Evolutionary conservation across 2,888 invertebrate species (phyloP).

Genomic region (Ypsolopha sequella): DNA sequence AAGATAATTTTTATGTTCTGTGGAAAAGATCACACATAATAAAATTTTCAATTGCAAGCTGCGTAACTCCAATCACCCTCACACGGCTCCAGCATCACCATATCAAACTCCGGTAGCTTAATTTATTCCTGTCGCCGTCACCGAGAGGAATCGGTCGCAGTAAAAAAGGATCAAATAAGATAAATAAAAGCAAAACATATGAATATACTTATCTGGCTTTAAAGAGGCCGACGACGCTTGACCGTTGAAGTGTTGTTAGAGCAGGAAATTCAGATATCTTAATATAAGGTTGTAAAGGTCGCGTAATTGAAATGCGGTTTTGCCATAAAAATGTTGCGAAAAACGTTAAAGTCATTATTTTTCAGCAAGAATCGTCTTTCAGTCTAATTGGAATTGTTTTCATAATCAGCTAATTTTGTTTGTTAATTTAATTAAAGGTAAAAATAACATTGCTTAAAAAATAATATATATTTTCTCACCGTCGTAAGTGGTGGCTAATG

Average conservation of each 20-base stretch:
- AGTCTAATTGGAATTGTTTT: too few species aligned
- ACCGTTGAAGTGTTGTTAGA: neutral
- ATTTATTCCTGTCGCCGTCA: conserved; percentile 55
- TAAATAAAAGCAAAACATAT: conserved; percentile 23
- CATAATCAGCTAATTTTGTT: too few species aligned
- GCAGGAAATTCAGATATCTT: neutral
- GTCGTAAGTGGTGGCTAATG: conserved; percentile 21
- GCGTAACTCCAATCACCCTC: neutral
- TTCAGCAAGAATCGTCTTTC: too few species aligned
- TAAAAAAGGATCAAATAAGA: conserved; percentile 22
- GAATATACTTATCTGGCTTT: conserved; percentile 34
- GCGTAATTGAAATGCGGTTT: neutral
- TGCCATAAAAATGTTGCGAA: neutral
- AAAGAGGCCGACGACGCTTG: conserved; percentile 16
- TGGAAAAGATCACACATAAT: neutral
- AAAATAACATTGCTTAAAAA: too few species aligned
- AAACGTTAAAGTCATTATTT: too few species aligned
- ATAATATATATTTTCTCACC: too few species aligned
- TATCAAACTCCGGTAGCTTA: conserved; percentile 63
- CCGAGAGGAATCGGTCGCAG: conserved; percentile 15
- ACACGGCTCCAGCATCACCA: conserved; percentile 8
- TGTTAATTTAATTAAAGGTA: too few species aligned
- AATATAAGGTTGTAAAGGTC: neutral
- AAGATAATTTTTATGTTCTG: neutral
- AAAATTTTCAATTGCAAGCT: neutral